Evolutionary conservation across 2,113 vertebrate genomes (phyloP).

Genomic region (Climacteris rufus): DNA sequence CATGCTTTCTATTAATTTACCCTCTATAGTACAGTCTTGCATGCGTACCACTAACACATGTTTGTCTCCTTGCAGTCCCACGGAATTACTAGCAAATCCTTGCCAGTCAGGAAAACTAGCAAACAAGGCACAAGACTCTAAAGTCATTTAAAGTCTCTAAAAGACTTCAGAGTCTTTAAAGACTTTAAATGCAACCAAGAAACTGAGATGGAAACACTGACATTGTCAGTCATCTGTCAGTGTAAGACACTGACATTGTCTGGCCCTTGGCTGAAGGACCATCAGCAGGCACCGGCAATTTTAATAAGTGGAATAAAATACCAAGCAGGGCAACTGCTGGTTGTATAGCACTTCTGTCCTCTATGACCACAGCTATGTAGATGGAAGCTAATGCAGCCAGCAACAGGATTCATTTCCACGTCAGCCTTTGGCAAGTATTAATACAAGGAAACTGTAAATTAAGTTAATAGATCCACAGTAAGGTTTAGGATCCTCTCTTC

Average conservation of each 20-base stretch:
- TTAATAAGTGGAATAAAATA: conserved; percentile 4
- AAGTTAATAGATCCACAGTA: background rate
- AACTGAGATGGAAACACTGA: background rate
- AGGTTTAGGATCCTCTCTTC: background rate
- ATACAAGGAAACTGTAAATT: background rate
- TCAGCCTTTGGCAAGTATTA: background rate
- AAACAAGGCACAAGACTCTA: background rate
- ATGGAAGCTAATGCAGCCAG: background rate
- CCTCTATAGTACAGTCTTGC: background rate
- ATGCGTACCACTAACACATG: background rate
- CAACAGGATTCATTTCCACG: background rate
- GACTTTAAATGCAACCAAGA: background rate
- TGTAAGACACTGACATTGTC: background rate
- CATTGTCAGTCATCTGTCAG: background rate
- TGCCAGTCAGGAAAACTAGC: background rate
- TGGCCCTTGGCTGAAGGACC: background rate
- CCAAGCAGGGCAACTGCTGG: background rate
- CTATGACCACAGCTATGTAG: background rate
- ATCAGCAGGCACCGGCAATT: background rate
- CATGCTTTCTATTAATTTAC: background rate
- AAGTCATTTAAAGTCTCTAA: background rate
- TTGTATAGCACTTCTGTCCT: background rate
- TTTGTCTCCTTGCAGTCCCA: background rate
- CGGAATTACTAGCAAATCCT: background rate
- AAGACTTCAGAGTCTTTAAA: background rate